Base-by-base conservation (phyloP, 2,888 invertebrate species). In the Amphipoea lucens region DNA sequence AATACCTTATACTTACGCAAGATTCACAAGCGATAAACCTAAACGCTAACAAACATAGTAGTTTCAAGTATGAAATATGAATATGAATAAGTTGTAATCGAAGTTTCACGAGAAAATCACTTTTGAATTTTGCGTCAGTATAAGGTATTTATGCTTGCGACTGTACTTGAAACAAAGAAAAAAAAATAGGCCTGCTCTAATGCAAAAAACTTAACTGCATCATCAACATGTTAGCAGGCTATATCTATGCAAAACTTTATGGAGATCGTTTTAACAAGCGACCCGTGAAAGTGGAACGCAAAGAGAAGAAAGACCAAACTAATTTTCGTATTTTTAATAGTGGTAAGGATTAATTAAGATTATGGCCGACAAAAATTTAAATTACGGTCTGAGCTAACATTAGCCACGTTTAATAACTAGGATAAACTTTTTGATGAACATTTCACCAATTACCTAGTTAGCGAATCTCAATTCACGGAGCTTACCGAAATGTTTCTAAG, bases 321-420 rank as follows among this genome's bases (percentile, higher is more conserved):
- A 74, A 87, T 84, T 87, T 85, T 87, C 74, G 85, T 85, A 81
- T 84, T 85, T 84, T 85, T 85, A 84, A 77, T 85, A 85, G 76
- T 74, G 65, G 66, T 72, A 23, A 63, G 76, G 88, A 87, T 85
- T 85, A 84, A 87, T 87, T 85, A 80, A 76, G 74, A 80, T 85
- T 76, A 76, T 36, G 48, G 65, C 42, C 67, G 23, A 62, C 67
- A 69, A 75, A 87, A 85, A 87, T 74, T 57, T 36, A 73, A 74
- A 87, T 84, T 76, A 69, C n/a, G 42, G 29, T 65, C 65, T 48
- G 54, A 74, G 71, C 40, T 74, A 57, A 76, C 42, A 74, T 74
- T 78, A 66, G 42, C 73, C 69, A 63, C 63, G n/a, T 79, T 79
- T 84, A 68, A 79, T 74, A 68, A 63, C 36, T 67, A 66, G 62